Base-by-base conservation (phyloP, 2,113 vertebrate species). In the Anas platyrhynchos region DNA sequence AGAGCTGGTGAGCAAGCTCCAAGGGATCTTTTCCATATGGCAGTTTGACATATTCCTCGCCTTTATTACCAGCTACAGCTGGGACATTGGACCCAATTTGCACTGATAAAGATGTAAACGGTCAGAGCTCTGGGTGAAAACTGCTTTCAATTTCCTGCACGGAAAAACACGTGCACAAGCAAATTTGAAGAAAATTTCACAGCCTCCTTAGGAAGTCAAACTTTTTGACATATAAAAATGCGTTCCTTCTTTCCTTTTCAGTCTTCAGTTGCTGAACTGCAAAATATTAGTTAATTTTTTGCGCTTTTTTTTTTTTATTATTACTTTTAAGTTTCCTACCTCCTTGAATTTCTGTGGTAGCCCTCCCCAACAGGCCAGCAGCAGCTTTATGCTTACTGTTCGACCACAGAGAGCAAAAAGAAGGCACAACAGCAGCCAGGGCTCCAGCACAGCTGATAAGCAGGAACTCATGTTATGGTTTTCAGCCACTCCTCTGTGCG, bases 381-480 rank as follows among this genome's bases (percentile, higher is more conserved):
- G 25, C 26, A 67, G 38, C 34, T 59, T 61, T 21, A 25, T 16
- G 17, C 11, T n/a, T 36, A 6, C 13, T 2, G 2, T 63, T 44
- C 3, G 9, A 15, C 9, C 54, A 6, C 0, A 0, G 63, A 4
- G 73, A 76, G 26, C 27, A 50, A 38, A n/a, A 43, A 21, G 48
- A 7, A 43, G 13, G 12, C 32, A 16, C 0, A 3, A 22, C 63
- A 74, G 52, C 55, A 58, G 3, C 54, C 67, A 71, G 43, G 26
- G 27, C 82, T 52, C 65, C n/a, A 25, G 1, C 68, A 46, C 3
- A 14, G 13, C 23, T 1, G 66, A 46, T 36, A 59, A 68, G 73
- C 69, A 81, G 52, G 34, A 74, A 48, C 22, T 76, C 1, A 0
- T 7, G 43, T 43, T 21, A 6, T 0, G 1, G 36, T 32, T 61